Percentiles rank a stretch among this genome's conserved stretches.
These are phyloP conservation scores for Hylaeus volcanicus DNA, from an alignment of 1,140 invertebrate species.

Conservation along the genomic window DNA sequence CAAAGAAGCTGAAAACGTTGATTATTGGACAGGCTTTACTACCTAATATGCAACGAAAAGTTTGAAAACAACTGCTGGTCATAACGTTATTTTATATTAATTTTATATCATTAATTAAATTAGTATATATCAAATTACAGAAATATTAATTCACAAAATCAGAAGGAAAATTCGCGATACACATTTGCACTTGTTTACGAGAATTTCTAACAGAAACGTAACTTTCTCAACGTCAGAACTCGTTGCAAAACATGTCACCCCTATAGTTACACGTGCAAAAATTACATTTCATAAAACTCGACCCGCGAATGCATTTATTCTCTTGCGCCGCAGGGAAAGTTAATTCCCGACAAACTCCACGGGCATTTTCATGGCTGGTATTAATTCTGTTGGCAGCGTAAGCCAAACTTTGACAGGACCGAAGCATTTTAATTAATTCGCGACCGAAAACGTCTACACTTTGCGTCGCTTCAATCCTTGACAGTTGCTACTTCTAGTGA, in stretches of 20 bases:
- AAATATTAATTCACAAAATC: no score
- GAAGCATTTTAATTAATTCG: conserved; percentile 5
- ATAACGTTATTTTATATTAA: no score
- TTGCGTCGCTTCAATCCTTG: neutral
- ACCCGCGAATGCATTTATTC: neutral
- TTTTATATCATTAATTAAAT: no score
- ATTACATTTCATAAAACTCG: neutral
- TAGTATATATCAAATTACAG: no score
- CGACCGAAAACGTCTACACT: neutral
- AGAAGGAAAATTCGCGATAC: no score
- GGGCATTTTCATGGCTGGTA: neutral
- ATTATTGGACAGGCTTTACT: no score
- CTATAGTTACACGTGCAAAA: neutral
- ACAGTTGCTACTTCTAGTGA: neutral
- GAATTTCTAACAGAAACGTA: neutral
- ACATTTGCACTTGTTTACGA: neutral
- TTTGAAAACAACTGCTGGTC: no score
- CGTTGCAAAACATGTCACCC: neutral
- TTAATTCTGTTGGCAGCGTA: neutral
- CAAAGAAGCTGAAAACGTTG: no score
- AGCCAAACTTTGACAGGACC: neutral
- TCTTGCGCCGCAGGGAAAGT: neutral
- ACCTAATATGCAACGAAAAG: no score
- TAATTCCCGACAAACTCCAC: neutral
- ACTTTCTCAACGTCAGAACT: neutral